Conservation (phyloP, 2,888 invertebrate species). For the Synanthedon vespiformis region DNA sequence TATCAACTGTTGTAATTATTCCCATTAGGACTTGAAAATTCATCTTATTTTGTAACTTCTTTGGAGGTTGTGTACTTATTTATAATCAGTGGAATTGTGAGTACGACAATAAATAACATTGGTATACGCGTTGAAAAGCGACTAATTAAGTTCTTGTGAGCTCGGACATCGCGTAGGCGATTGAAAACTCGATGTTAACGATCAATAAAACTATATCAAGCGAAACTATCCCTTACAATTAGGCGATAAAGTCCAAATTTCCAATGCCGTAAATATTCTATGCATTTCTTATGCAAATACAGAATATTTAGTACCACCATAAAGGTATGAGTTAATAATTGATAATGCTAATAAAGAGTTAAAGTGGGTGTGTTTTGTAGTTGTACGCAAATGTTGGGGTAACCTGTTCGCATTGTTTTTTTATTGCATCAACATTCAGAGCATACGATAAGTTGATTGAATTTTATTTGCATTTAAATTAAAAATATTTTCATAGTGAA, state of each 20-base stretch:
- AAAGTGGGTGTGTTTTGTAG: not conserved
- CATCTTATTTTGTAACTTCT: constrained; percentile 32
- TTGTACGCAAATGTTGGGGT: not conserved
- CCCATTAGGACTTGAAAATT: constrained; percentile 17
- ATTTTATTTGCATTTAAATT: no score
- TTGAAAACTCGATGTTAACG: constrained; percentile 25
- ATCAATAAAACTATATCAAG: constrained; percentile 15
- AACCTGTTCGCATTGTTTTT: not conserved
- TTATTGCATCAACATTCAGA: not conserved
- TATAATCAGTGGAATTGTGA: constrained; percentile 41
- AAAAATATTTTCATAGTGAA: no score
- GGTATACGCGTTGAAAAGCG: constrained; percentile 42
- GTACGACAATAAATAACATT: constrained; percentile 55
- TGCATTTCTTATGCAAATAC: constrained; percentile 40
- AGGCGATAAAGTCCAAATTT: not conserved
- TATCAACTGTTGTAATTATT: constrained; percentile 17
- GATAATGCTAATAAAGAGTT: constrained; percentile 27
- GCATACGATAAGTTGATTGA: no score
- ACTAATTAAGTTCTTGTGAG: constrained; percentile 66
- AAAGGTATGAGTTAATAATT: constrained; percentile 39
- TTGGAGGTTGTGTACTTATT: constrained; percentile 20
- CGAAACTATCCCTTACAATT: not conserved
- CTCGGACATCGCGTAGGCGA: constrained; percentile 44
- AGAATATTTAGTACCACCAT: constrained; percentile 34
- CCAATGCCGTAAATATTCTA: constrained; percentile 2